These are phyloP conservation scores for Macrobrachium rosenbergii DNA, from an alignment of 1,140 invertebrate species.

Conservation along the genomic window DNA sequence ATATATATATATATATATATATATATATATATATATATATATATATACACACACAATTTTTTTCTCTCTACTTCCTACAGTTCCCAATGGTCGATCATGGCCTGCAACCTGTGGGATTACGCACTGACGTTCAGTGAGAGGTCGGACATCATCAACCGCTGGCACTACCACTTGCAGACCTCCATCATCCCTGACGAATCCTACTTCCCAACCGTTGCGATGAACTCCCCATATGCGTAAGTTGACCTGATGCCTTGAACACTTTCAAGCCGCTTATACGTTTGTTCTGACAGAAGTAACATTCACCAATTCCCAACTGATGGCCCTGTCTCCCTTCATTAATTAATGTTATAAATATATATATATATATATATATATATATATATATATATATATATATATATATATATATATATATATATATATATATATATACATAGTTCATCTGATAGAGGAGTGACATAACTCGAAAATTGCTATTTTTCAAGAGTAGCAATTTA, in stretches of 20 bases:
- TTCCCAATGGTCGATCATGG: slow-evolving; percentile 58
- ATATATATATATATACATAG: too few relatives aligned
- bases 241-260: neutral
- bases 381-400: too few relatives aligned
- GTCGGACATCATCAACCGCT: slow-evolving; percentile 26
- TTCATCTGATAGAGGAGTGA: too few relatives aligned
- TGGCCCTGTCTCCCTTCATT: too few relatives aligned
- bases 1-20: neutral
- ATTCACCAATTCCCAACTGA: too few relatives aligned
- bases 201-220: slow-evolving; percentile 55
- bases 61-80: slow-evolving; percentile 1
- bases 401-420: too few relatives aligned
- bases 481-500: too few relatives aligned
- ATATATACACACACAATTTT: neutral
- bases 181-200: slow-evolving; percentile 60
- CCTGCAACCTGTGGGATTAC: slow-evolving; percentile 53
- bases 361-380: too few relatives aligned
- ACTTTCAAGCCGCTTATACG: neutral
- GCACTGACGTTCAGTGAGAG: slow-evolving; percentile 29
- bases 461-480: too few relatives aligned
- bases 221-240: slow-evolving; percentile 54
- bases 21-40: neutral
- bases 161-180: slow-evolving; percentile 56
- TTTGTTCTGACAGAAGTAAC: neutral
- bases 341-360: too few relatives aligned